A percentile compares a stretch with the other conserved stretches of the same genome.
Evolutionary conservation across 2,113 vertebrate genomes (phyloP).

Genomic region (Eonycteris spelaea): DNA sequence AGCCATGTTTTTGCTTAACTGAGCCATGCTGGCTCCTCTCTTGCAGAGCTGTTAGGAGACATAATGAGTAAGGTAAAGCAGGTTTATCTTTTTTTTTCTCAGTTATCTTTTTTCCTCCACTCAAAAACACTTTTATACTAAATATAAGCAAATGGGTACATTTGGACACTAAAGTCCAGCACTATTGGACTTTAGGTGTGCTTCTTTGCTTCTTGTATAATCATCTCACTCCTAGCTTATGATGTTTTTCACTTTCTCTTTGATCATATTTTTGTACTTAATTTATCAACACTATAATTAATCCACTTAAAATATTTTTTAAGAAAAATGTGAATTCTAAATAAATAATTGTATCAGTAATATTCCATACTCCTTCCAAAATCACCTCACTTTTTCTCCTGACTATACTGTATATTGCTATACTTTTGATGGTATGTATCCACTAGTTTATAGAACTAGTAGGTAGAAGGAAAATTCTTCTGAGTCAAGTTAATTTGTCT

Average conservation of each 20-base stretch:
- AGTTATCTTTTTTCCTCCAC: neutral
- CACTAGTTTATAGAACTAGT: neutral
- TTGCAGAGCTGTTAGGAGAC: neutral
- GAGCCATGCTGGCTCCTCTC: neutral
- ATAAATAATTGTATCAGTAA: neutral
- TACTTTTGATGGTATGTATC: neutral
- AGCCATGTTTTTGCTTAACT: neutral
- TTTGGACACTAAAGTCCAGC: no score
- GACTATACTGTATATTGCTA: neutral
- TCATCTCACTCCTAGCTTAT: neutral
- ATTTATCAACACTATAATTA: neutral
- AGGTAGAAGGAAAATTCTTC: neutral
- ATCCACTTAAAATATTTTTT: neutral
- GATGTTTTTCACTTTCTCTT: neutral
- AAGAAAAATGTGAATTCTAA: neutral
- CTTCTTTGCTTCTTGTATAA: neutral
- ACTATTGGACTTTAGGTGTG: neutral
- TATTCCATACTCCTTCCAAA: neutral
- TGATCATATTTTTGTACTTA: neutral
- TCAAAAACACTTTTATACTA: neutral
- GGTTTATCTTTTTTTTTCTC: neutral
- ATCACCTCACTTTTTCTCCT: neutral
- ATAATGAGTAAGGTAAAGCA: neutral
- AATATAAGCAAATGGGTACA: neutral
- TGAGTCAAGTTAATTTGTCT: neutral